Conservation (phyloP, 2,113 vertebrate species). For the Petroica traversi region DNA sequence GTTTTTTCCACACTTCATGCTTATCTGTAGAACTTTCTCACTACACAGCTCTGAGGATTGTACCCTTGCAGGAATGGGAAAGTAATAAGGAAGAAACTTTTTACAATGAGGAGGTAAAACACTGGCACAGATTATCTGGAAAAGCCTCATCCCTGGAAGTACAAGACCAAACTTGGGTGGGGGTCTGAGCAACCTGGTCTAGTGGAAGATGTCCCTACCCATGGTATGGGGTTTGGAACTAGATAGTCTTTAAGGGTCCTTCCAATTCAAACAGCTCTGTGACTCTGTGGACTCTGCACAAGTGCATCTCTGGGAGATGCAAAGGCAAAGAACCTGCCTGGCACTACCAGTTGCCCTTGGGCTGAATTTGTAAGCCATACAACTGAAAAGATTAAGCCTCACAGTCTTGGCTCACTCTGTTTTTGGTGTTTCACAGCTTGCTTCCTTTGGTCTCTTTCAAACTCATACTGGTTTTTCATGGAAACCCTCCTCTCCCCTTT, state of each 20-base stretch:
- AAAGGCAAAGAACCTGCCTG: neutral
- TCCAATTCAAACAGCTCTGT: neutral
- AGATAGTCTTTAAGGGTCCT: neutral
- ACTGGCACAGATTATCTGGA: neutral
- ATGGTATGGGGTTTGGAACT: neutral
- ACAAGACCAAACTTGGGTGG: neutral
- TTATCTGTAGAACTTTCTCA: neutral
- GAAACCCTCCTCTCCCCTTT: neutral
- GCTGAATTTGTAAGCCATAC: neutral
- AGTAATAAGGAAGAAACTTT: neutral
- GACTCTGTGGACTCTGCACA: too few relatives aligned
- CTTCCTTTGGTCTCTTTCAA: neutral
- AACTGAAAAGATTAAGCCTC: neutral
- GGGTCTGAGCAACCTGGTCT: neutral
- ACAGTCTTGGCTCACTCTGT: rapidly evolving
- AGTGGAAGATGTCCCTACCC: neutral
- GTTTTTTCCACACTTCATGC: rapidly evolving
- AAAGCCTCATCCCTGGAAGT: neutral
- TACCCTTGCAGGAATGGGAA: neutral
- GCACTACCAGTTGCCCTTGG: neutral
- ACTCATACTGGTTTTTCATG: neutral
- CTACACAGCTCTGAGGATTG: rapidly evolving
- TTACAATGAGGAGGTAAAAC: neutral
- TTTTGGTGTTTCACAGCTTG: neutral
- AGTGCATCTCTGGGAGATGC: neutral